Evolutionary conservation across 2,888 invertebrate species (phyloP), one percentile per base, ranked within the genome.

Genomic region (Stramonita haemastoma): DNA sequence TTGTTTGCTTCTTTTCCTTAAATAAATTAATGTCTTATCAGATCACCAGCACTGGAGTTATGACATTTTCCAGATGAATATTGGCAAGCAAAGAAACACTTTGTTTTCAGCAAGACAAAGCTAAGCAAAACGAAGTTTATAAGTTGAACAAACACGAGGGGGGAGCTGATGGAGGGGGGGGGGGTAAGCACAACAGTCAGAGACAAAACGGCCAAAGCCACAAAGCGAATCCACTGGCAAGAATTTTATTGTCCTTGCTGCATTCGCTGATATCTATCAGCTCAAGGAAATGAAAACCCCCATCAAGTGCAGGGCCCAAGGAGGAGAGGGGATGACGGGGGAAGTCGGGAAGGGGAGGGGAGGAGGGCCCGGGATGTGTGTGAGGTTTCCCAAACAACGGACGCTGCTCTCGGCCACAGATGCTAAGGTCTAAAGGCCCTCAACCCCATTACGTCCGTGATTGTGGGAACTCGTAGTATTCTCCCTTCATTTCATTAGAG

Each of bases 201-300:
- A 46, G 46, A 46, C 46, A 46, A 46, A 46, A 46, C 46, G 46
- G 46, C 46, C 46, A 46, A 46, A 46, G 17, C 26, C 66, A 26
- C 73, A 87, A 60, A 34, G 87, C 22, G 77, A 88, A 88, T 88
- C 79, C 81, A 81, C 60, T 88, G 56, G 34, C 73, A 11, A 17
- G 79, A 77, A 88, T 60, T 77, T 60, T 32, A 46, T 46, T 46
- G 46, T 60, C 79, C 56, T 81, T 88, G 79, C 87, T 32, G 81
- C 57, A 77, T 87, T 29, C 46, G 81, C 34, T 77, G 79, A 87
- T 46, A 46, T 46, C 46, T 87, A 66, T 88, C 88, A 88, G 70
- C 88, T 84, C 66, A 36, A 84, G 84, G 88, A 88, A 88, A 88
- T 88, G 83, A 83, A 88, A n/a, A 88, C 84, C 83, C 88, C 88